Percentiles rank a stretch among this genome's conserved stretches.
Conservation (phyloP, 2,113 vertebrate genomes). For the Pygoscelis antarcticus region DNA sequence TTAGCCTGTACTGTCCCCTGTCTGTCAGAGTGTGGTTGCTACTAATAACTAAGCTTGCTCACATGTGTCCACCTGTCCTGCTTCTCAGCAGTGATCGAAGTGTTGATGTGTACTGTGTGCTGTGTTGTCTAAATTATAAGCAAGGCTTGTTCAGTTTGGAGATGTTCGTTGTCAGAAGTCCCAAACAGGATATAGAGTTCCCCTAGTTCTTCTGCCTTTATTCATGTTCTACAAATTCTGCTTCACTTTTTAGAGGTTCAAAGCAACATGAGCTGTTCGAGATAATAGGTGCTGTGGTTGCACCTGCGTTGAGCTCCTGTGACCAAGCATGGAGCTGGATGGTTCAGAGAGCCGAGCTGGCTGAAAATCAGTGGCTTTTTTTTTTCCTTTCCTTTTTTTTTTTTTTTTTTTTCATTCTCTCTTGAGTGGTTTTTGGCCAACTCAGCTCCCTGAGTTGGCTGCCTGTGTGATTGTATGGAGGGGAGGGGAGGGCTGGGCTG, state of each 20-base stretch:
- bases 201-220: background rate
- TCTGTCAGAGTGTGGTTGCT: background rate
- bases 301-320: background rate
- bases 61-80: background rate
- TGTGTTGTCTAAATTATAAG: background rate
- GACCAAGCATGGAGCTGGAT: background rate
- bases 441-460: background rate
- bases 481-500: background rate
- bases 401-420: background rate
- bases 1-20: background rate
- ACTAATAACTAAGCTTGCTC: background rate
- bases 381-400: no score
- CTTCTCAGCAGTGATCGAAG: background rate
- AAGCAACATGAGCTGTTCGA: background rate
- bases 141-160: background rate
- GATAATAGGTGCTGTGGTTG: background rate
- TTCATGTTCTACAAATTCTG: background rate
- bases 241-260: background rate
- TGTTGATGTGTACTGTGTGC: background rate
- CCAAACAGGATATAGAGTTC: background rate
- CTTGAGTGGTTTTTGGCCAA: background rate
- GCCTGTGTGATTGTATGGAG: background rate
- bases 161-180: background rate
- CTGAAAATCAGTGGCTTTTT: background rate
- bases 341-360: background rate